Conservation (phyloP, 2,113 vertebrate genomes). For the Brachyhypopomus occidentalis region DNA sequence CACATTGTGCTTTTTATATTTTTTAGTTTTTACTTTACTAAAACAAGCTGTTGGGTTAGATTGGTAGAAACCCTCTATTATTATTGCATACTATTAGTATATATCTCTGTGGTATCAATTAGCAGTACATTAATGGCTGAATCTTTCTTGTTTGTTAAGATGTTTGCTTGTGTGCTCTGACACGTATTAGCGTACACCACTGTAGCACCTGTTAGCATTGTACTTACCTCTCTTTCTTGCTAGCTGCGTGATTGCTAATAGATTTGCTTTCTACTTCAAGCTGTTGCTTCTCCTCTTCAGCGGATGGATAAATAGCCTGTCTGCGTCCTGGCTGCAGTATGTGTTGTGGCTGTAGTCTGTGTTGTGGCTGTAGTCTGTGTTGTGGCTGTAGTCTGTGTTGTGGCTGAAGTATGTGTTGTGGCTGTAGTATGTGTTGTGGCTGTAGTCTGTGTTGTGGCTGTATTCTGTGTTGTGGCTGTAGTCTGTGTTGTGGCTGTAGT, state of each 20-base stretch:
- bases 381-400: conserved; percentile 19
- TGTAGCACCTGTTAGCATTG: no score
- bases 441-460: conserved; percentile 23
- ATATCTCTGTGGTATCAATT: no score
- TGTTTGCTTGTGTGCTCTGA: no score
- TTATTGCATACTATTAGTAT: no score
- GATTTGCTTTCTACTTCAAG: conserved; percentile 21
- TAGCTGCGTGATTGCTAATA: conserved; percentile 5
- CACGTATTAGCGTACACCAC: background rate
- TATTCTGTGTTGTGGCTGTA: conserved; percentile 34
- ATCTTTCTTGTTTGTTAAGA: no score
- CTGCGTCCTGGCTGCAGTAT: background rate
- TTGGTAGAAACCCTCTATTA: no score
- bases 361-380: conserved; percentile 38
- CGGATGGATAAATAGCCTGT: background rate
- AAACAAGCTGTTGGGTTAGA: no score
- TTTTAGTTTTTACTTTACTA: no score
- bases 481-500: no score
- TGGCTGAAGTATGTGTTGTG: conserved; percentile 36
- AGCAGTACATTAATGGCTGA: no score
- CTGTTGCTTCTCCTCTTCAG: conserved; percentile 11
- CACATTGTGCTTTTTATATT: no score
- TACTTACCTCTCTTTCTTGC: background rate
- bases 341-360: background rate
- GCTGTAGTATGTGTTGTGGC: background rate